These are phyloP conservation scores for Drosophila atripex DNA, from an alignment of 2,888 invertebrate species.

Conservation along the genomic window DNA sequence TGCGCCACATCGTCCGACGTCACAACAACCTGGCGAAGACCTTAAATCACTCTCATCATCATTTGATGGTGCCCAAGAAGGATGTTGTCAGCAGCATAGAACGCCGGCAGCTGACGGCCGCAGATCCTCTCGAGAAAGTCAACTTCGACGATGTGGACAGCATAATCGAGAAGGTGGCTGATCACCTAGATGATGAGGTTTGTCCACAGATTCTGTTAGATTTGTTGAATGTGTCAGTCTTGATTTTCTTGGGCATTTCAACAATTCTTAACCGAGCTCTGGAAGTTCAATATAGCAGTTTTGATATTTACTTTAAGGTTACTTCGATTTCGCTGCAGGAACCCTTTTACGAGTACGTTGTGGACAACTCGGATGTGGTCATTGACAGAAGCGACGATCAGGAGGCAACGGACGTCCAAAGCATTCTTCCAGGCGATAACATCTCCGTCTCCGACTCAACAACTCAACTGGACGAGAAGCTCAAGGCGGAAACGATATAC, in stretches of 20 bases:
- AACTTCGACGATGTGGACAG: constrained; percentile 73
- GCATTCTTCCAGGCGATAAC: constrained; percentile 47
- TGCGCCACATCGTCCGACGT: constrained; percentile 68
- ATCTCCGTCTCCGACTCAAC: constrained; percentile 56
- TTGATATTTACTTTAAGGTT: constrained; percentile 42
- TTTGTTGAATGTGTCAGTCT: neutral
- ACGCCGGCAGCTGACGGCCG: constrained; percentile 32
- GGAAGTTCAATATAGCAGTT: neutral
- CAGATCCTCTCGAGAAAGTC: constrained; percentile 67
- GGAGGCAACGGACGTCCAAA: constrained; percentile 46
- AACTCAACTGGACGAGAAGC: constrained; percentile 70
- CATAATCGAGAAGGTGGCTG: constrained; percentile 66
- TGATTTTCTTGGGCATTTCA: neutral
- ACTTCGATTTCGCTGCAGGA: constrained; percentile 55
- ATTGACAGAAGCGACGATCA: constrained; percentile 51
- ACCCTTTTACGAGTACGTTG: constrained; percentile 68
- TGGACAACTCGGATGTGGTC: constrained; percentile 61
- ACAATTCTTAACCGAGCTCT: neutral
- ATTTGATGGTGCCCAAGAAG: constrained; percentile 61
- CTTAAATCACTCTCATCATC: constrained; percentile 65
- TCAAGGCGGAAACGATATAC: constrained; percentile 76
- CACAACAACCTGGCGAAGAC: constrained; percentile 68
- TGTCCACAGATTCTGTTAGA: neutral
- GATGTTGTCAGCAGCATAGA: constrained; percentile 43
- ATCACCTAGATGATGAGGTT: constrained; percentile 69